These are phyloP conservation scores for Lordiphosa andalusiaca DNA, from an alignment of 2,888 invertebrate genomes.

Conservation along the genomic window DNA sequence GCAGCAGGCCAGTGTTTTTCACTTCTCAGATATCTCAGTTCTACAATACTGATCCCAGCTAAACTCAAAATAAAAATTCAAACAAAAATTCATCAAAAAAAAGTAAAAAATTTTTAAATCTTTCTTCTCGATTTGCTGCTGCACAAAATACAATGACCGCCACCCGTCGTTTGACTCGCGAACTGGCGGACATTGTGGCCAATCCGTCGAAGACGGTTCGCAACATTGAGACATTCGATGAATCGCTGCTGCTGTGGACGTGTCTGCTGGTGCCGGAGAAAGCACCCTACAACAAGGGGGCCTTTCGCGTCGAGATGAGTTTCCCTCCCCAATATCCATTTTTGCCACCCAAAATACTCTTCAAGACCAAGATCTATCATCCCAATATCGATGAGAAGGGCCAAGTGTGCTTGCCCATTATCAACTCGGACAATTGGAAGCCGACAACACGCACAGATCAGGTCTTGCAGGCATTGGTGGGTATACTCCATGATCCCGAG, in stretches of 20 bases:
- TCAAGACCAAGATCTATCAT: constrained; percentile 99
- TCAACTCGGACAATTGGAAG: constrained; percentile 99
- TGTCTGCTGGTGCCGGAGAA: constrained; percentile 98
- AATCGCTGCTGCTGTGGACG: constrained; percentile 97
- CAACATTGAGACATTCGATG: constrained; percentile 95
- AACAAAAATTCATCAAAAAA: background rate
- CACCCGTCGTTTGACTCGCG: constrained; percentile 82
- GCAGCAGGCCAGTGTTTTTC: no score
- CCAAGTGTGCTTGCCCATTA: constrained; percentile 98
- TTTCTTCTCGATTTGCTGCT: background rate
- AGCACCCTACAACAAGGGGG: constrained; percentile 98
- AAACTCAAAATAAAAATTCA: no score
- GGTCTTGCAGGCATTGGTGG: constrained; percentile 98
- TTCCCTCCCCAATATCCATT: constrained; percentile 99
- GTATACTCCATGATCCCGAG: constrained; percentile 98
- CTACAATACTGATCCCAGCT: no score
- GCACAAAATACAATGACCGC: constrained; percentile 65
- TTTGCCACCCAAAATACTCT: constrained; percentile 98
- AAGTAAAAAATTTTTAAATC: constrained; percentile 15
- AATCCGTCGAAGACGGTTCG: constrained; percentile 90
- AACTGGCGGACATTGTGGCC: constrained; percentile 92
- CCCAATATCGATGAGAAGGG: constrained; percentile 99
- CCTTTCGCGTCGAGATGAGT: constrained; percentile 97
- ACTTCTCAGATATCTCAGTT: no score
- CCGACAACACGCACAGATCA: constrained; percentile 99